A percentile compares a stretch with the other conserved stretches of the same genome.
Conservation (phyloP, 2,888 invertebrate species). For the Chloromyia formosa region DNA sequence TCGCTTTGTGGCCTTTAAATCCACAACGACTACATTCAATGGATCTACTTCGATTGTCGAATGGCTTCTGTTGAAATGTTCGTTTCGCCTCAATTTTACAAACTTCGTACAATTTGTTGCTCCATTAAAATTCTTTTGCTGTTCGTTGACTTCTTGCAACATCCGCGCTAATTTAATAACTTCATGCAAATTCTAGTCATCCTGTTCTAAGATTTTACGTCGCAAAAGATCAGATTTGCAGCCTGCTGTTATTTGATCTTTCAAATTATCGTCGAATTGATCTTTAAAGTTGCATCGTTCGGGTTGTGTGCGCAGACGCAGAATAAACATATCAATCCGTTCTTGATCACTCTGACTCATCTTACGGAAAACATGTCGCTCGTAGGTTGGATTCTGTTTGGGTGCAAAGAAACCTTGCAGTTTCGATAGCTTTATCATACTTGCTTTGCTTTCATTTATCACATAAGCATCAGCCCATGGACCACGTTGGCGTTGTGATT, state of each 20-base stretch:
- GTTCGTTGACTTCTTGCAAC: too few species aligned
- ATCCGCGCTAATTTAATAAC: too few species aligned
- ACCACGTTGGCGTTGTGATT: neutral
- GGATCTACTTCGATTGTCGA: too few species aligned
- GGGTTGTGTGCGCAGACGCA: neutral
- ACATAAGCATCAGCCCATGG: neutral
- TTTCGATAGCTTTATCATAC: too few species aligned
- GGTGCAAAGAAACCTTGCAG: neutral
- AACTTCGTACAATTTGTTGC: too few species aligned
- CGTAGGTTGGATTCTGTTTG: neutral
- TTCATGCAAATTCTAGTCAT: neutral
- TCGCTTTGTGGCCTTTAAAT: too few species aligned
- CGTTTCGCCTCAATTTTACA: too few species aligned
- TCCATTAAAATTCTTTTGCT: too few species aligned
- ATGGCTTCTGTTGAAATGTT: too few species aligned
- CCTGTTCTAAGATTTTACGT: neutral
- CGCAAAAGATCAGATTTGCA: neutral
- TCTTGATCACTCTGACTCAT: neutral
- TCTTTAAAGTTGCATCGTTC: neutral
- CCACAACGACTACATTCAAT: too few species aligned
- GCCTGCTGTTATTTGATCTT: neutral
- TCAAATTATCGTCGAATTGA: neutral
- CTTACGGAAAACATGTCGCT: neutral
- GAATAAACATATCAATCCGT: neutral
- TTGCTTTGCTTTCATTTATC: too few species aligned